A percentile compares a stretch with the other conserved stretches of the same genome.
Evolutionary conservation across 2,797 vertebrate species (phyloP).

Genomic region (Simalia tracyae): DNA sequence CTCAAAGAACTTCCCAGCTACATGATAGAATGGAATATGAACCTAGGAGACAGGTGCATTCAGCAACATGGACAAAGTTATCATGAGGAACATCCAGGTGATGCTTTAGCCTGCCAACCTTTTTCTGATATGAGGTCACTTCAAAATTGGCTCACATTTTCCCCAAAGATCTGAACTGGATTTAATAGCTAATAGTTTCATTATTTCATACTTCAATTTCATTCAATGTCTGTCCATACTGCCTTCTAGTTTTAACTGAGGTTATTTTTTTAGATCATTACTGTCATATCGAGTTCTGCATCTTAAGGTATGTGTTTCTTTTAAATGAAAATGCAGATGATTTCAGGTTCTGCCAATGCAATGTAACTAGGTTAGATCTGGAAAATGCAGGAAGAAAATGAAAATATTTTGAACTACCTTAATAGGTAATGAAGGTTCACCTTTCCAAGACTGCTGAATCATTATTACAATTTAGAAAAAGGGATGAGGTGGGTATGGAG

Average conservation of each 20-base stretch:
- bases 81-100: background rate
- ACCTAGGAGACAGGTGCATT: background rate
- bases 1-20: background rate
- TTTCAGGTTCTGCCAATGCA: conserved; percentile 26
- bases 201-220: conserved; percentile 15
- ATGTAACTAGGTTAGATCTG: conserved; percentile 26
- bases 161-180: background rate
- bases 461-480: conserved; percentile 46
- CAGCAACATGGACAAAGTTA: background rate
- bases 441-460: conserved; percentile 47
- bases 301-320: background rate
- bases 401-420: conserved; percentile 36
- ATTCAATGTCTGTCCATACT: background rate
- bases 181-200: background rate
- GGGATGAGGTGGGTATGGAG: conserved; percentile 10
- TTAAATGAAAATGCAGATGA: conserved; percentile 40
- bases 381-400: conserved; percentile 5
- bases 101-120: background rate
- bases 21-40: background rate
- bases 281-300: conserved; percentile 33
- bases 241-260: conserved; percentile 1
- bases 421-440: conserved; percentile 39
- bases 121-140: background rate
- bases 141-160: background rate
- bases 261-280: conserved; percentile 11